Evolutionary conservation across 2,113 vertebrate species (phyloP).

Genomic region (Saiga tatarica): DNA sequence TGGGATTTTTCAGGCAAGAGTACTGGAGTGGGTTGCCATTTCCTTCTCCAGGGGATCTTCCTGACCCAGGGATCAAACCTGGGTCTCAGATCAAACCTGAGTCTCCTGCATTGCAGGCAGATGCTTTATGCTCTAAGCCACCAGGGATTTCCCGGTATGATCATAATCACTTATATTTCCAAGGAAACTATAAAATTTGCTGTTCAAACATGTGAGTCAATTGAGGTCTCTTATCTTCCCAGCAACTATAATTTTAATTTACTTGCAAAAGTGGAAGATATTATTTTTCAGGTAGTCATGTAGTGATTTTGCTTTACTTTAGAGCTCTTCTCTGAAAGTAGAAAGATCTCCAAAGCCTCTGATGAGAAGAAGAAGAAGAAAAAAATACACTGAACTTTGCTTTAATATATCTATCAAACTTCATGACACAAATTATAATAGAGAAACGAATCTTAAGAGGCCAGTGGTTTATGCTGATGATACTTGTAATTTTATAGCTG

Average conservation of each 20-base stretch:
- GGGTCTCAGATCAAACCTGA: accelerated
- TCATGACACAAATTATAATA: conserved; percentile 21
- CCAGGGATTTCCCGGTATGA: neutral
- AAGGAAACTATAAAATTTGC: neutral
- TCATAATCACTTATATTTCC: neutral
- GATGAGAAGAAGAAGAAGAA: neutral
- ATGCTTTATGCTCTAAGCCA: no score
- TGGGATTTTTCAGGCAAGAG: no score
- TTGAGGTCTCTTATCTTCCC: neutral
- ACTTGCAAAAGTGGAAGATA: neutral
- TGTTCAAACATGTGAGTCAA: neutral
- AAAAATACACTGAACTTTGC: neutral
- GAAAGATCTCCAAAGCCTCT: neutral
- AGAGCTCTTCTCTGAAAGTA: conserved; percentile 1
- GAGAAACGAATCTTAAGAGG: neutral
- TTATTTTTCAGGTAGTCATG: neutral
- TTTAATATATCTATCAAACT: neutral
- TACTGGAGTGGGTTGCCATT: no score
- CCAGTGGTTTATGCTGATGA: neutral
- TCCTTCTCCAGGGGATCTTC: no score
- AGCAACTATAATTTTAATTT: neutral
- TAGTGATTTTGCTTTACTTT: neutral
- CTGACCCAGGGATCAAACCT: no score
- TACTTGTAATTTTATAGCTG: neutral
- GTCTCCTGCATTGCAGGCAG: no score